Evolutionary conservation across 2,888 invertebrate species (phyloP).

Genomic region (Monoplex corrugatus): DNA sequence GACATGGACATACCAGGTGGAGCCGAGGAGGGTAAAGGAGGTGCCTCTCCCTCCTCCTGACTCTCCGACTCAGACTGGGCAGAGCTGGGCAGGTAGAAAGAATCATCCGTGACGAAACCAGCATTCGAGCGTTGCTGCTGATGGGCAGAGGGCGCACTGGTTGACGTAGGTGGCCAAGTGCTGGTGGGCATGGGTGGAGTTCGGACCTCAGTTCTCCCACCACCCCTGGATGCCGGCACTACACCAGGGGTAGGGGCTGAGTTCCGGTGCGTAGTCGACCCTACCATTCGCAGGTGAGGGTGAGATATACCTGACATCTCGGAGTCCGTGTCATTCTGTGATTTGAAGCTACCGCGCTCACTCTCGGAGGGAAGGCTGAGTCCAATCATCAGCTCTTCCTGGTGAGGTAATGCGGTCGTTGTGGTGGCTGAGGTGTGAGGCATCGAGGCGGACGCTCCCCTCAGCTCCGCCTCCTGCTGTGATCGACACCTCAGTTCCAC

Average conservation of each 20-base stretch:
- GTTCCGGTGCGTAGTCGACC: slow-evolving; percentile 57
- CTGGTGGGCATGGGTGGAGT: slow-evolving; percentile 57
- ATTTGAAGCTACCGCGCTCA: slow-evolving; percentile 66
- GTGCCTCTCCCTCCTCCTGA: slow-evolving; percentile 55
- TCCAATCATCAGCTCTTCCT: slow-evolving; percentile 70
- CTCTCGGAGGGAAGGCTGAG: slow-evolving; percentile 73
- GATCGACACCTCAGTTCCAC: slow-evolving; percentile 67
- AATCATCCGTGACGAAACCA: slow-evolving; percentile 58
- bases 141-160: not conserved
- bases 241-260: slow-evolving; percentile 13
- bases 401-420: slow-evolving; percentile 5
- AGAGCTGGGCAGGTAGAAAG: slow-evolving; percentile 62
- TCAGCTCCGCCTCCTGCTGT: slow-evolving; percentile 60
- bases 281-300: slow-evolving; percentile 43
- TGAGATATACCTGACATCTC: slow-evolving; percentile 59
- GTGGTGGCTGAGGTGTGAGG: not conserved
- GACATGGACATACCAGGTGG: slow-evolving; percentile 25
- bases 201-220: slow-evolving; percentile 53
- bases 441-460: slow-evolving; percentile 53
- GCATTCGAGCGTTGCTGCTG: slow-evolving; percentile 10
- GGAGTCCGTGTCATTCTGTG: slow-evolving; percentile 77
- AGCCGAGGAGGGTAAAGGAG: slow-evolving; percentile 53
- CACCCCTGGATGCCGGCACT: slow-evolving; percentile 32
- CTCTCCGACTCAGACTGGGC: slow-evolving; percentile 57
- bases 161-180: slow-evolving; percentile 36